Conservation (phyloP, 2,113 vertebrate species). For the Coptodon bakossiorum region DNA sequence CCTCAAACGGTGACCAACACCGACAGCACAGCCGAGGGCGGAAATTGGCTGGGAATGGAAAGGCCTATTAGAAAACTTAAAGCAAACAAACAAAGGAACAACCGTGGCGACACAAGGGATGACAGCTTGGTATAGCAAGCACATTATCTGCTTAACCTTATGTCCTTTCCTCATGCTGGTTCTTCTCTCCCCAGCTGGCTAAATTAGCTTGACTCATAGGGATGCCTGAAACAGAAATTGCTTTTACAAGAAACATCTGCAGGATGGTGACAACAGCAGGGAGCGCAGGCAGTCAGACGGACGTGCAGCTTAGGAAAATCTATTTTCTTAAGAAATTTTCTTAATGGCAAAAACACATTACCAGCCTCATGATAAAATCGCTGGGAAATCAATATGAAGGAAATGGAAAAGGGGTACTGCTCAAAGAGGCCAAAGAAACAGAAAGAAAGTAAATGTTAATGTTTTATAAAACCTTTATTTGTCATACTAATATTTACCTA, state of each 20-base stretch:
- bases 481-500: background rate
- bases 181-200: conserved; percentile 55
- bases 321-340: conserved; percentile 3
- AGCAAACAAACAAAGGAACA: conserved; percentile 54
- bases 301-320: conserved; percentile 2
- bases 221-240: conserved; percentile 59
- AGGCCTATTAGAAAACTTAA: conserved; percentile 33
- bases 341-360: conserved; percentile 23
- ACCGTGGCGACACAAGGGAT: background rate
- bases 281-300: background rate
- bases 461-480: background rate
- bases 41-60: conserved; percentile 21
- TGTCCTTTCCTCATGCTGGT: conserved; percentile 55
- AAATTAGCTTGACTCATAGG: conserved; percentile 58
- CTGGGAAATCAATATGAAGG: conserved; percentile 38
- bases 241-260: conserved; percentile 44
- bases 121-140: conserved; percentile 43
- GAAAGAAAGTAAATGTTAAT: background rate
- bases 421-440: background rate
- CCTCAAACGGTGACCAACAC: conserved; percentile 23
- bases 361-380: conserved; percentile 1
- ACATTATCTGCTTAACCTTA: conserved; percentile 69
- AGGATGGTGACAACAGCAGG: conserved; percentile 8
- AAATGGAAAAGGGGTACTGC: conserved; percentile 22
- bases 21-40: background rate